Conservation (phyloP, 2,113 vertebrate species). For the Tragelaphus scriptus region DNA sequence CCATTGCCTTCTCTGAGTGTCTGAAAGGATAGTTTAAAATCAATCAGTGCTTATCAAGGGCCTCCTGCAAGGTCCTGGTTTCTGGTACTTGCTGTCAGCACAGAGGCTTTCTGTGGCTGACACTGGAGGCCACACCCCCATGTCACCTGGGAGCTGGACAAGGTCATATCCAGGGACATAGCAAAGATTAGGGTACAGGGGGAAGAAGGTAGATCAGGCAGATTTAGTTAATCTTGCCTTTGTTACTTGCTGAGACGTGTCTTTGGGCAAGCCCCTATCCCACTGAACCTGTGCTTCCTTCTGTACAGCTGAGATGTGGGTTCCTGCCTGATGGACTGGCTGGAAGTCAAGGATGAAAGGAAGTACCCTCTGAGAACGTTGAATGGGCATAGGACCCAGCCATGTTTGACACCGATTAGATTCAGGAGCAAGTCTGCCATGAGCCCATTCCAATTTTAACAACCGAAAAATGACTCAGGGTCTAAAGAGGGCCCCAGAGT, state of each 20-base stretch:
- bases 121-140: background rate
- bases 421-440: background rate
- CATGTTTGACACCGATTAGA: background rate
- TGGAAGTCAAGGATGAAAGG: background rate
- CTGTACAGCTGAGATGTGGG: background rate
- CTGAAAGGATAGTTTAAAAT: background rate
- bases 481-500: slow-evolving; percentile 46
- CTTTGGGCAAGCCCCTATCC: background rate
- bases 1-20: no score
- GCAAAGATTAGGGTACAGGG: background rate
- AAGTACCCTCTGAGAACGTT: background rate
- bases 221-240: background rate
- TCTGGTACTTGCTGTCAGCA: background rate
- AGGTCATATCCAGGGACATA: background rate
- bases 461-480: slow-evolving; percentile 40
- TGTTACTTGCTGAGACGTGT: background rate
- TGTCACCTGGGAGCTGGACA: background rate
- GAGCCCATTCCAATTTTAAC: slow-evolving; percentile 49
- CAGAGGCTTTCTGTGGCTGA: background rate
- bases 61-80: background rate
- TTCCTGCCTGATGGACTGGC: background rate
- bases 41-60: background rate
- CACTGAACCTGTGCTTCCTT: background rate
- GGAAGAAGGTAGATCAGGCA: background rate
- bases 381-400: background rate